Evolutionary conservation across 1,140 invertebrate species (phyloP), one percentile per base, ranked within the genome.

Genomic region (Drosophila aff.): DNA sequence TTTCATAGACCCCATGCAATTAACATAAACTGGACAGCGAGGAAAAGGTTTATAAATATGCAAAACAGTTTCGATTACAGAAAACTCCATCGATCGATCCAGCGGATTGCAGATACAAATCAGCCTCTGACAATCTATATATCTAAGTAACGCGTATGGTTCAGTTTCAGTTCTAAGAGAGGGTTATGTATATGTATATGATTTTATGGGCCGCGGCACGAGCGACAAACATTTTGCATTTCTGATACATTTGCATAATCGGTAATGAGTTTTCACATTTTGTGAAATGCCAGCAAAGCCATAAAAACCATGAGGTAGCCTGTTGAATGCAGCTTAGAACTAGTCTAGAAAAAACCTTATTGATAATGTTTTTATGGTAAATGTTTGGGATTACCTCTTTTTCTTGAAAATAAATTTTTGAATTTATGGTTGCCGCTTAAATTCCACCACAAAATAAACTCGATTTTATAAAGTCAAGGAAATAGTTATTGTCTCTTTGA

Each of bases 1-100:
- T 90, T 90, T 90, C 81, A 90, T 91, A 85, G 85, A 79, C 71
- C 81, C 40, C 64, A 73, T 81, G 85, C 84, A 89, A 89, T 89
- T 89, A 89, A 89, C 84, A 89, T 89, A 87, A 79, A 81, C 57
- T 73, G 82, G 79, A 86, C 82, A 71, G 53, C 65, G 57, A 62
- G 64, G 58, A 78, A 78, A 82, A 61, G 44, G 53, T 72, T 89
- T 90, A 89, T 89, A 89, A 89, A 89, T 89, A 89, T 89, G 84
- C 84, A 89, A 89, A 84, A 79, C 87, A 89, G 84, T 89, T 79
- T 68, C 76, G 85, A 89, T 89, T 89, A 89, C 81, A 73, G 41
- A 38, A 46, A 50, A 66, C 71, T 64, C 58, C 57, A 68, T 49
- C 72, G 31, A 16, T 75, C 40, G 23, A 49, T 50, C 43, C 8